phyloP scores from a whole-genome alignment of 2,113 vertebrate species.

The Rattus norvegicus region DNA sequence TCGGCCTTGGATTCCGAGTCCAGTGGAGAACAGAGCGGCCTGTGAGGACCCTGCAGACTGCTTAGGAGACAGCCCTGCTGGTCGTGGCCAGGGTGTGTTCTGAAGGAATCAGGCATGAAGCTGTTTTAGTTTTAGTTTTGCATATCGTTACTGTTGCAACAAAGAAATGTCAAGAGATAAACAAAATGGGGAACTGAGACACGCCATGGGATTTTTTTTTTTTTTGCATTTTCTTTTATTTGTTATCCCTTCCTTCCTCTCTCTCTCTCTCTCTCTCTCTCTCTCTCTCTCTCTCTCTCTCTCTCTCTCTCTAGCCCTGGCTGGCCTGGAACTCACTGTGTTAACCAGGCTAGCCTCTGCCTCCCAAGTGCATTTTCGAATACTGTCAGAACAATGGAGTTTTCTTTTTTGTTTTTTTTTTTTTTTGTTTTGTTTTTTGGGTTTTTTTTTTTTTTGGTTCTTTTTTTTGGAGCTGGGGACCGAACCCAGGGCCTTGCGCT shows the following conservation, averaged over 20 bases:
- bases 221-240: no score
- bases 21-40: neutral
- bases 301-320: neutral
- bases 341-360: neutral
- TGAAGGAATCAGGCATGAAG: neutral
- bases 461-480: no score
- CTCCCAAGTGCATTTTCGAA: neutral
- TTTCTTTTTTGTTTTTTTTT: no score
- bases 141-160: neutral
- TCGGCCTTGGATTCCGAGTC: neutral
- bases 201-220: neutral
- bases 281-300: neutral
- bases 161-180: neutral
- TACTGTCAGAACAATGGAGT: neutral
- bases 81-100: neutral
- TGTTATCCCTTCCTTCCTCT: no score
- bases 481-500: no score
- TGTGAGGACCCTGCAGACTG: neutral
- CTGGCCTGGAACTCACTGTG: neutral
- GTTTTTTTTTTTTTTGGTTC: no score
- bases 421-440: no score
- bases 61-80: neutral
- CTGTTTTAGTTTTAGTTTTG: neutral
- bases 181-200: slow-evolving; percentile 58
- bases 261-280: no score